These are phyloP conservation scores for Onychostruthus taczanowskii DNA, from an alignment of 2,113 vertebrate genomes.

Conservation along the genomic window DNA sequence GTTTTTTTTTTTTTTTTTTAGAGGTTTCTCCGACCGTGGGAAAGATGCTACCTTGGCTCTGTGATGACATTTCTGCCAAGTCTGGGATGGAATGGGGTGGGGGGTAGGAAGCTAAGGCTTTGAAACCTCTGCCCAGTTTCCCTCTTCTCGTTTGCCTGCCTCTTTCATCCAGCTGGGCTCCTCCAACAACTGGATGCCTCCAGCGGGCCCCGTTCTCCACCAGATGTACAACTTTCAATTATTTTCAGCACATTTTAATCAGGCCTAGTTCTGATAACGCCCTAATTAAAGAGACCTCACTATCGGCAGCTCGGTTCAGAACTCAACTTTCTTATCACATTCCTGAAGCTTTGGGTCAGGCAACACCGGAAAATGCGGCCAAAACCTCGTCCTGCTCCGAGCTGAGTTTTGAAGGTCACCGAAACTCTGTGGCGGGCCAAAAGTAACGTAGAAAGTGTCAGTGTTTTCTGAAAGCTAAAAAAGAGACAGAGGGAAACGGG, in stretches of 20 bases:
- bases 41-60: slow-evolving; percentile 75
- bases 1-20: accelerated
- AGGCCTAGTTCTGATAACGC: slow-evolving; percentile 62
- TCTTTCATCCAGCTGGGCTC: slow-evolving; percentile 29
- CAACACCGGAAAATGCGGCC: slow-evolving; percentile 58
- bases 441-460: slow-evolving; percentile 49
- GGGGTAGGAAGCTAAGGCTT: slow-evolving; percentile 19
- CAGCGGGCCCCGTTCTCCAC: background rate
- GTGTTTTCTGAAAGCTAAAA: slow-evolving; percentile 21
- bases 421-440: slow-evolving; percentile 18
- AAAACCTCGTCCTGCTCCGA: slow-evolving; percentile 56
- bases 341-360: slow-evolving; percentile 63
- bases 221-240: slow-evolving; percentile 65
- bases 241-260: slow-evolving; percentile 74
- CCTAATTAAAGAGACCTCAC: slow-evolving; percentile 72
- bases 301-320: slow-evolving; percentile 46
- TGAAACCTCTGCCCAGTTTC: slow-evolving; percentile 29
- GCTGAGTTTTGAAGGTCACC: slow-evolving; percentile 72
- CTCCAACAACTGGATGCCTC: slow-evolving; percentile 48
- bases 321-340: slow-evolving; percentile 57
- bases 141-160: background rate
- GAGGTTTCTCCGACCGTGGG: slow-evolving; percentile 65
- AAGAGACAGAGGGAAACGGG: background rate
- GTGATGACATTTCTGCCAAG: slow-evolving; percentile 46
- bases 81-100: slow-evolving; percentile 42